These are phyloP conservation scores for Erynnis tages DNA, from an alignment of 2,888 invertebrate species.

Conservation along the genomic window DNA sequence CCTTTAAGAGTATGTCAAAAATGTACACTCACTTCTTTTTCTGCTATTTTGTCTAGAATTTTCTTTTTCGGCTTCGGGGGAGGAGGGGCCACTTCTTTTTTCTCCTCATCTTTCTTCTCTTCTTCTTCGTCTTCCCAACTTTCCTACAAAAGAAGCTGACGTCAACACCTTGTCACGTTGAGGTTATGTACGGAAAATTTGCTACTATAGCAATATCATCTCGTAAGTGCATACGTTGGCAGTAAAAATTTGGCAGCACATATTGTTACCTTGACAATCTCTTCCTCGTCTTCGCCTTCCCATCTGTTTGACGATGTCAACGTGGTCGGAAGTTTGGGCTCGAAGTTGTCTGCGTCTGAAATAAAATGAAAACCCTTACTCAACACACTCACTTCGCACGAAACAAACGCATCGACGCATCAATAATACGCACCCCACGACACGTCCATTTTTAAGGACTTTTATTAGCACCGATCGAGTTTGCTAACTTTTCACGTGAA, in stretches of 20 bases:
- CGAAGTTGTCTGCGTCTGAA: constrained; percentile 88
- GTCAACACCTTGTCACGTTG: constrained; percentile 71
- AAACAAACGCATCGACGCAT: constrained; percentile 30
- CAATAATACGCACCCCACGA: constrained; percentile 84
- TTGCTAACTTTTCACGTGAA: constrained; percentile 69
- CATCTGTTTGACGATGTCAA: constrained; percentile 86
- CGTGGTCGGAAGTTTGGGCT: constrained; percentile 83
- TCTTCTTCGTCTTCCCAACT: constrained; percentile 96
- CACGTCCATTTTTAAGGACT: constrained; percentile 83
- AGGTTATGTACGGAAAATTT: constrained; percentile 59
- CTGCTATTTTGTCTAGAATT: constrained; percentile 90
- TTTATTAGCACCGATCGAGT: constrained; percentile 66
- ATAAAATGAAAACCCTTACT: constrained; percentile 45
- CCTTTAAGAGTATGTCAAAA: constrained; percentile 21
- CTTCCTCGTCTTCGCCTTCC: constrained; percentile 95
- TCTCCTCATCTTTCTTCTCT: constrained; percentile 90
- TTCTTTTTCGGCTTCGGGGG: constrained; percentile 87
- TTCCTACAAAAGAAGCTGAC: constrained; percentile 84
- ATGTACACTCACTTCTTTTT: constrained; percentile 86
- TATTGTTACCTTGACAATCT: constrained; percentile 88
- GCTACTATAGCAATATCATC: constrained; percentile 18
- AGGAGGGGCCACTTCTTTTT: constrained; percentile 81
- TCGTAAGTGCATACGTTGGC: constrained; percentile 30
- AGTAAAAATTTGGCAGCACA: constrained; percentile 55
- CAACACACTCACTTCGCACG: constrained; percentile 44